Evolutionary conservation across 2,888 invertebrate species (phyloP), one percentile per base, ranked within the genome.

Genomic region (Criorhina ranunculi): DNA sequence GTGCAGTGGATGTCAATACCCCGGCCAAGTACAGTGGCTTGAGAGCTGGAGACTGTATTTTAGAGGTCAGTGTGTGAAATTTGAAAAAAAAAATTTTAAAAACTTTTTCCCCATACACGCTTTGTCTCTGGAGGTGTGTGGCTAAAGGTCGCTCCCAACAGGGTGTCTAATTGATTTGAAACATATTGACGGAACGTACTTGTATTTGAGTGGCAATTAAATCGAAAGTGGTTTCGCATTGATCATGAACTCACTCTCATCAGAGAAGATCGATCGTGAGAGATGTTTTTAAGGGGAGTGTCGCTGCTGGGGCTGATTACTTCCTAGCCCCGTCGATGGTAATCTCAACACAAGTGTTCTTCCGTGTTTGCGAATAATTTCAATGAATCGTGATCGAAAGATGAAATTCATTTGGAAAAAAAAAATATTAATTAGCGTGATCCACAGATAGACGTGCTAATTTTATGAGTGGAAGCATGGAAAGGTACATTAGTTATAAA

Each of bases 31-130:
- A 89, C 0, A 94, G 95, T 0, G 96, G 95, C 0, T 90, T 96
- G 51, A 94, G 93, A 89, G 92, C 94, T 19, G 96, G 96, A 0
- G 96, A 96, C 90, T 96, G 96, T 89, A 89, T 96, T 86, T 91
- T 96, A 78, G 95, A 95, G 91, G 94, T 95, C 31, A 94, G 94
- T 88, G 94, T 88, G 79, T n/a, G 24, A 31, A n/a, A n/a, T n/a
- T 49, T 46, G 0, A 3, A 17, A 33, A 17, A 11, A 15, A 0
- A 33, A 55, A 24, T n/a, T 29, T 15, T n/a, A 24, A 29, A 8
- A n/a, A 7, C 8, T 4, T 15, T 11, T 44, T 24, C 33, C 5
- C 17, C 8, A 12, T 11, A 7, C 12, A 49, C n/a, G 35, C 53
- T 40, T 40, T 53, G 51, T 40, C 49, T 11, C 17, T 40, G 5